Evolutionary conservation across 2,113 vertebrate species (phyloP).

Genomic region (Hemichromis elongatus): DNA sequence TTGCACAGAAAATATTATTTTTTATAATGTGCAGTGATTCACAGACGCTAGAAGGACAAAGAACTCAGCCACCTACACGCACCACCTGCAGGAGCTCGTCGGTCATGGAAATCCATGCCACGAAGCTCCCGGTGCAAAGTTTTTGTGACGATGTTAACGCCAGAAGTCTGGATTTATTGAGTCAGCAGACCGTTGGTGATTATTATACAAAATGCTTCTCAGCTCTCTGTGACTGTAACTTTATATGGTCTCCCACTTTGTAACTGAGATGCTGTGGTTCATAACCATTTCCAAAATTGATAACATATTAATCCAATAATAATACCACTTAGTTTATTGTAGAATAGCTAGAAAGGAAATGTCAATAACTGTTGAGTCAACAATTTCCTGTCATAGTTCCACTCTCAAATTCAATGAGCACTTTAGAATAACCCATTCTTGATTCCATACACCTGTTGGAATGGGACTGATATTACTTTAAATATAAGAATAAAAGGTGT

Average conservation of each 20-base stretch:
- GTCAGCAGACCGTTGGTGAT: neutral
- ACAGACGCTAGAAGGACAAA: neutral
- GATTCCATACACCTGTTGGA: neutral
- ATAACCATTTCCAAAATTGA: neutral
- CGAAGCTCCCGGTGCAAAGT: rapidly evolving
- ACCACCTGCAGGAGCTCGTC: neutral
- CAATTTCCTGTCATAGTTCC: neutral
- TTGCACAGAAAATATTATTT: neutral
- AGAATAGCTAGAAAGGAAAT: neutral
- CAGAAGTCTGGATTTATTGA: neutral
- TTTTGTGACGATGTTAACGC: neutral
- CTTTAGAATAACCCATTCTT: neutral
- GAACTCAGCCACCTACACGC: neutral
- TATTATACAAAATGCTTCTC: too few relatives aligned
- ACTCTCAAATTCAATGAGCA: neutral
- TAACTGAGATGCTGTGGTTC: neutral
- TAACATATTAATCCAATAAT: neutral
- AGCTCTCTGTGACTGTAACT: too few relatives aligned
- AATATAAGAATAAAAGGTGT: neutral
- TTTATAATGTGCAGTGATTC: neutral
- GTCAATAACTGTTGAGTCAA: neutral
- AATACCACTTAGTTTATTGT: neutral
- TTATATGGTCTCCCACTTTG: neutral
- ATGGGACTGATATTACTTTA: neutral
- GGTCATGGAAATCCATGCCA: neutral